These are phyloP conservation scores for Syncerus caffer DNA, from an alignment of 2,797 vertebrate genomes.

Conservation along the genomic window DNA sequence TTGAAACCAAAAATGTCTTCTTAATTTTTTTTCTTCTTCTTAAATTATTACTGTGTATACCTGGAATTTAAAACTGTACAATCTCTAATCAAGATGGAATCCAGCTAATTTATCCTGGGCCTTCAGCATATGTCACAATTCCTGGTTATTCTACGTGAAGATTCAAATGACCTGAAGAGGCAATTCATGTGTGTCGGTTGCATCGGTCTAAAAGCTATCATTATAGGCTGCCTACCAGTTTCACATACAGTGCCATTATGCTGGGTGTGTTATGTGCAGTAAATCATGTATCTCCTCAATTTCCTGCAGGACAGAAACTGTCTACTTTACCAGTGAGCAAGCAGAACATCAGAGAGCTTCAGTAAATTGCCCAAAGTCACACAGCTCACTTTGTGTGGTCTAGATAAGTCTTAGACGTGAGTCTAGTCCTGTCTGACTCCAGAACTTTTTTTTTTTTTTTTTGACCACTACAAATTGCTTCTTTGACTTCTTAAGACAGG, in stretches of 20 bases:
- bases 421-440: neutral
- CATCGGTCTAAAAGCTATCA: neutral
- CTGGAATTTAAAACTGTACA: neutral
- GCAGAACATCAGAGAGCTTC: neutral
- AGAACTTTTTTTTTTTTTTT: neutral
- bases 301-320: neutral
- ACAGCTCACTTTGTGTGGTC: neutral
- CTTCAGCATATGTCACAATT: neutral
- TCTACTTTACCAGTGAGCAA: neutral
- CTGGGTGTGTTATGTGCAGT: neutral
- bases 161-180: neutral
- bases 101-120: neutral
- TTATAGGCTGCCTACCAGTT: neutral
- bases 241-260: neutral
- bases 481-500: constrained; percentile 10
- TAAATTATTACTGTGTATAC: neutral
- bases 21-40: neutral
- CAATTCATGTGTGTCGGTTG: neutral
- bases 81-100: neutral
- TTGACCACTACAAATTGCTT: neutral
- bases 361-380: neutral
- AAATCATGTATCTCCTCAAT: constrained; percentile 1
- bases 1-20: neutral
- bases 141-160: neutral
- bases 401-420: neutral